A percentile compares a stretch with the other conserved stretches of the same genome.
These are phyloP conservation scores for Napeogenes inachia DNA, from an alignment of 2,888 invertebrate genomes.

Conservation along the genomic window DNA sequence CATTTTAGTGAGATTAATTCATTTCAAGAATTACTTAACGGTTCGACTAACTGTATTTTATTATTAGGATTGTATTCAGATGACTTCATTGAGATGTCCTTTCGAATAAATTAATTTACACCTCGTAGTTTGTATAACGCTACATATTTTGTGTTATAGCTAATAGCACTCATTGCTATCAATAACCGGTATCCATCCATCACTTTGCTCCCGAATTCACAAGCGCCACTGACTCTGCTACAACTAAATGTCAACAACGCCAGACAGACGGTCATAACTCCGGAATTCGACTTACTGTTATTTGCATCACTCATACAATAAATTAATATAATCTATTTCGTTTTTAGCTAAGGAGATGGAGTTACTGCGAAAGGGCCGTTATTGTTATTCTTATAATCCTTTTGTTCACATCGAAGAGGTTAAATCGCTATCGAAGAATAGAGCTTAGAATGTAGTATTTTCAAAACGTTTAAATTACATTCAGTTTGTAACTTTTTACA, in stretches of 20 bases:
- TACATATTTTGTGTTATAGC: background rate
- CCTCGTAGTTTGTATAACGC: background rate
- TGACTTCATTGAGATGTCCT: no score
- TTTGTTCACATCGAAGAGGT: background rate
- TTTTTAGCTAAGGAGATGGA: slow-evolving; percentile 34
- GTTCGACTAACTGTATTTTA: background rate
- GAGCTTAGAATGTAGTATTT: background rate
- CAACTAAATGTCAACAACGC: slow-evolving; percentile 37
- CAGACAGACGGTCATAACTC: slow-evolving; percentile 41
- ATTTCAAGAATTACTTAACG: slow-evolving; percentile 1
- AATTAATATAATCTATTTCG: slow-evolving; percentile 22
- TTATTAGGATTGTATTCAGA: no score
- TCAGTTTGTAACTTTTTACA: background rate
- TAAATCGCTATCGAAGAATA: background rate
- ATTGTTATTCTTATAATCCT: background rate
- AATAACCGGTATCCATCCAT: slow-evolving; percentile 20
- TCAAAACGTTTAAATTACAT: background rate
- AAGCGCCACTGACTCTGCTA: slow-evolving; percentile 12
- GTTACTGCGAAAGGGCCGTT: background rate
- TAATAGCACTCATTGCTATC: slow-evolving; percentile 14
- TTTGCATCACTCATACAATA: slow-evolving; percentile 38
- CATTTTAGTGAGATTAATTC: slow-evolving; percentile 31
- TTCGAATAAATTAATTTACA: background rate
- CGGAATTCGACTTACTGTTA: slow-evolving; percentile 38
- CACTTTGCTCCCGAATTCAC: slow-evolving; percentile 19